phyloP scores from a whole-genome alignment of 2,113 vertebrate genomes.

The Epinephelus fuscoguttatus region DNA sequence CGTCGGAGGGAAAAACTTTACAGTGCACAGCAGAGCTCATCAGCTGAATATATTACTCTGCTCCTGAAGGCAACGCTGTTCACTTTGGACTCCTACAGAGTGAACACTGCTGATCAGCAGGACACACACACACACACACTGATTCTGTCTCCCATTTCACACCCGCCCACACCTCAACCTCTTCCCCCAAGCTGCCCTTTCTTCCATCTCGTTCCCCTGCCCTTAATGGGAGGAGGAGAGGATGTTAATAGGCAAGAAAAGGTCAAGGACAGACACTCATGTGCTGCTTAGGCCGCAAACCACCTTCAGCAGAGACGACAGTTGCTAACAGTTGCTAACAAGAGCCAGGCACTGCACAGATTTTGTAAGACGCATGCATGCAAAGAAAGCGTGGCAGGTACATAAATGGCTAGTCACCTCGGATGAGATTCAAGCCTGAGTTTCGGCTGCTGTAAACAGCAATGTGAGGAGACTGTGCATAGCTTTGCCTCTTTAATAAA shows the following conservation, averaged over 20 bases:
- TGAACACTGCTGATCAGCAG: slow-evolving; percentile 77
- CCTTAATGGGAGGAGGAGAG: slow-evolving; percentile 71
- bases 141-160: slow-evolving; percentile 53
- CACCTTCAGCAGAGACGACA: slow-evolving; percentile 34
- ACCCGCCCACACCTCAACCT: slow-evolving; percentile 66
- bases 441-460: slow-evolving; percentile 26
- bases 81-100: slow-evolving; percentile 71
- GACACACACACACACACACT: slow-evolving; percentile 45
- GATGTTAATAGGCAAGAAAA: slow-evolving; percentile 78
- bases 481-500: slow-evolving; percentile 49
- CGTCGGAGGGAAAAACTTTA: slow-evolving; percentile 64
- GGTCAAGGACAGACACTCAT: slow-evolving; percentile 77
- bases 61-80: slow-evolving; percentile 77
- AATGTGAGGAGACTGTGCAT: slow-evolving; percentile 11
- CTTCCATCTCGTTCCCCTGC: slow-evolving; percentile 59
- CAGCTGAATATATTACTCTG: slow-evolving; percentile 78
- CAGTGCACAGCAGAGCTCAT: slow-evolving; percentile 74
- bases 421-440: slow-evolving; percentile 13
- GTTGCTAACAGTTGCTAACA: slow-evolving; percentile 52
- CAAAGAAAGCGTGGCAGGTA: slow-evolving; percentile 19
- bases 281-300: slow-evolving; percentile 56
- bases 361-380: not conserved
- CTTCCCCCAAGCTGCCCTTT: slow-evolving; percentile 65
- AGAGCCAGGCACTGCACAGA: not conserved
- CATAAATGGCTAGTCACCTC: slow-evolving; percentile 22